Evolutionary conservation across 2,888 invertebrate genomes (phyloP).

Genomic region (Chrysomela aeneicollis): DNA sequence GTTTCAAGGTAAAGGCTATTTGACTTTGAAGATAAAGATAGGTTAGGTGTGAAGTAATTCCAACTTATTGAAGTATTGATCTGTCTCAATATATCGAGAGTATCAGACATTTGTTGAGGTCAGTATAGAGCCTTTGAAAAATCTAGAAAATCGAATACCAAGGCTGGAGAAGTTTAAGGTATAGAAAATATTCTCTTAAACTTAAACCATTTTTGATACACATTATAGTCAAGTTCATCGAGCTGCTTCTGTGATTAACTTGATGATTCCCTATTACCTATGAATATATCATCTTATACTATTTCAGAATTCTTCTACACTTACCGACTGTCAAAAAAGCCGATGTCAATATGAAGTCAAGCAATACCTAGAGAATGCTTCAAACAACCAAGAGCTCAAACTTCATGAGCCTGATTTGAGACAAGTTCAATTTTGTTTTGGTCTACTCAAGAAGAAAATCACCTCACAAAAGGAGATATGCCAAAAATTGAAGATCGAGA

Average conservation of each 20-base stretch:
- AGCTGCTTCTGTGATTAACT: no score
- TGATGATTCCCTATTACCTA: no score
- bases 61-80: no score
- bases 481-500: constrained; percentile 22
- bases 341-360: constrained; percentile 47
- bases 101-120: no score
- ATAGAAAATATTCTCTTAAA: background rate
- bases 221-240: no score
- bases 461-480: constrained; percentile 26
- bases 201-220: no score
- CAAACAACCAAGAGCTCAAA: constrained; percentile 43
- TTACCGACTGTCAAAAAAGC: constrained; percentile 26
- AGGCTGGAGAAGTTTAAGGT: background rate
- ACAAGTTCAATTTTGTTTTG: constrained; percentile 57
- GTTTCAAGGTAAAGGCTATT: constrained; percentile 29
- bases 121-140: no score
- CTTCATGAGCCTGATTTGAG: constrained; percentile 49
- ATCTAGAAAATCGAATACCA: no score
- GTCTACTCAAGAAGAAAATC: constrained; percentile 49
- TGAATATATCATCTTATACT: background rate
- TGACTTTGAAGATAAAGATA: no score
- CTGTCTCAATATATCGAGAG: no score
- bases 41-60: no score
- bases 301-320: constrained; percentile 16
- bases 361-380: constrained; percentile 43